Evolutionary conservation across 2,888 invertebrate species (phyloP).

Genomic region (Limnephilus lunatus): DNA sequence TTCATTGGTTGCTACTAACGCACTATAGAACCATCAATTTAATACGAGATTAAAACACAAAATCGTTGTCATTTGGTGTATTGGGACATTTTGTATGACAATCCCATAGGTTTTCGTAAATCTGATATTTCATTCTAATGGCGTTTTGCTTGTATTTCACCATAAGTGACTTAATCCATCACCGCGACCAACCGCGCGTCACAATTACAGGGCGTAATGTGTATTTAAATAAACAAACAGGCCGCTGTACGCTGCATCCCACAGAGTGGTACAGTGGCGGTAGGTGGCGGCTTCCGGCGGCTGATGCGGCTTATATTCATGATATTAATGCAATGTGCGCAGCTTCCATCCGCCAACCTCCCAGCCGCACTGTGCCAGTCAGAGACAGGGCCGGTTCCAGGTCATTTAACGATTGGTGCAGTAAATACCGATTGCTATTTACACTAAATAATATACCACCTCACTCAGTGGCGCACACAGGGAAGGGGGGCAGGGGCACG

Average conservation of each 20-base stretch:
- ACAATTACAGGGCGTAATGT: constrained; percentile 16
- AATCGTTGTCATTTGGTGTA: neutral
- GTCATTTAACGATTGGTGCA: neutral
- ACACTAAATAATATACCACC: too few species aligned
- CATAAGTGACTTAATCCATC: neutral
- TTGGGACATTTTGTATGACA: neutral
- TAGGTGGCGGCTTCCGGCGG: neutral
- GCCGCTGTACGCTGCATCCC: too few species aligned
- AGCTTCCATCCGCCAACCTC: neutral
- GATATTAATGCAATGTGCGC: constrained; percentile 10
- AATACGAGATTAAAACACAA: too few species aligned
- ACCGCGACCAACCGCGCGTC: neutral
- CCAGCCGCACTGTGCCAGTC: neutral
- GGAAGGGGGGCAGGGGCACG: too few species aligned
- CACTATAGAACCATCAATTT: too few species aligned
- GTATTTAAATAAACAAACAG: constrained; percentile 36
- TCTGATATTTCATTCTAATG: neutral
- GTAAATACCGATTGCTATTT: neutral
- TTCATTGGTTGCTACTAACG: too few species aligned
- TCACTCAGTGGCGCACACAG: too few species aligned
- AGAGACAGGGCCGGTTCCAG: neutral
- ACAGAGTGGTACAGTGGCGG: neutral
- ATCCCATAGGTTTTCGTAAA: neutral
- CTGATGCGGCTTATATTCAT: constrained; percentile 30
- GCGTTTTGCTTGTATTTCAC: neutral